Evolutionary conservation across 2,888 invertebrate species (phyloP).

Genomic region (Callinectes sapidus): DNA sequence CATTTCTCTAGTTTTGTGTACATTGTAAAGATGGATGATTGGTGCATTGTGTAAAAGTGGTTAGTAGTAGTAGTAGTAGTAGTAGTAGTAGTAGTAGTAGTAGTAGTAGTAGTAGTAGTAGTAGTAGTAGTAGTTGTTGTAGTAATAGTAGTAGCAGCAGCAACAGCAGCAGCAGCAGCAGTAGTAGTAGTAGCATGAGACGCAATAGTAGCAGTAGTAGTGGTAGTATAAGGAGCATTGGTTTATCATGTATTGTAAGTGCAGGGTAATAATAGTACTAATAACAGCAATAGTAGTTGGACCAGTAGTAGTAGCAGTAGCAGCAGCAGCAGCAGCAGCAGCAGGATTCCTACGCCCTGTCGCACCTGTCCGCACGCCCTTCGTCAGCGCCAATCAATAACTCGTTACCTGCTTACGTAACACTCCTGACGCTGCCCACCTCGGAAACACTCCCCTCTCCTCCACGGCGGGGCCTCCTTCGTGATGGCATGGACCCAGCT

Average conservation of each 20-base stretch:
- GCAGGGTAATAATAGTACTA: not conserved
- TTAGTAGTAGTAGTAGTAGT: not conserved
- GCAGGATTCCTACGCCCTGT: not conserved
- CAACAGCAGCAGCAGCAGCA: not conserved
- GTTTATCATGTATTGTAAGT: no score
- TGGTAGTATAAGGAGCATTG: no score
- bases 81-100: not conserved
- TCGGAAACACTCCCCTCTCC: not conserved
- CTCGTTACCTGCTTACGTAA: constrained; percentile 32
- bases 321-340: not conserved
- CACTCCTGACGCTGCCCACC: constrained; percentile 7
- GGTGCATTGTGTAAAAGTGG: not conserved
- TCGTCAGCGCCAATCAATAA: not conserved
- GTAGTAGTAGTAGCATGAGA: no score
- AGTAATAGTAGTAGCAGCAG: not conserved
- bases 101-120: not conserved
- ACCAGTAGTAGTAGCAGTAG: not conserved
- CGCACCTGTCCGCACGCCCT: constrained; percentile 25
- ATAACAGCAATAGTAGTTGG: not conserved
- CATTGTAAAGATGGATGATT: not conserved
- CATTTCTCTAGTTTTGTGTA: not conserved
- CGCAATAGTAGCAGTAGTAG: not conserved
- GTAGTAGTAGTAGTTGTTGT: not conserved
- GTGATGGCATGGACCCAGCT: constrained; percentile 4
- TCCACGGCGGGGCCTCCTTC: not conserved